These are phyloP conservation scores for Drosophila subobscura DNA, from an alignment of 1,140 invertebrate genomes.

Conservation along the genomic window DNA sequence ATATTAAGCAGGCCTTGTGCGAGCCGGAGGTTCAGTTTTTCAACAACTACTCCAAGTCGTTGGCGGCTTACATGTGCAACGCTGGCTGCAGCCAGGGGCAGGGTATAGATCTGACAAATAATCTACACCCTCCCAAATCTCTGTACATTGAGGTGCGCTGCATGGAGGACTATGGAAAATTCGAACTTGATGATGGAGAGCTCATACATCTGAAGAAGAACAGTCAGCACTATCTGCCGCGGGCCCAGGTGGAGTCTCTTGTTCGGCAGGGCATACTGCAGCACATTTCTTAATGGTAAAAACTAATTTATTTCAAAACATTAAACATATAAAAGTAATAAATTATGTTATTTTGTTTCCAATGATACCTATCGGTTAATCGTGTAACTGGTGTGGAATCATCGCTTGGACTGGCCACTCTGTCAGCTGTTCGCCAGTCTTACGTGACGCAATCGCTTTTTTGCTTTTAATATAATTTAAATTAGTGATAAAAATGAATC, in stretches of 20 bases:
- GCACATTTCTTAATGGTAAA: constrained; percentile 84
- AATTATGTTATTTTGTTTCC: neutral
- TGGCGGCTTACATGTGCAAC: constrained; percentile 95
- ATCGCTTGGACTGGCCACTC: constrained; percentile 1
- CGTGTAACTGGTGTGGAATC: constrained; percentile 8
- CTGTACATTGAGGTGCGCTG: constrained; percentile 96
- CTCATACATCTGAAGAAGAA: constrained; percentile 95
- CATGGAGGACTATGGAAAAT: constrained; percentile 95
- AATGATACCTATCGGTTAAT: neutral
- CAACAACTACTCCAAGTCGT: constrained; percentile 92
- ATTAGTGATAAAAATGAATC: constrained; percentile 87
- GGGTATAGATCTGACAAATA: constrained; percentile 94
- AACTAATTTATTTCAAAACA: constrained; percentile 6
- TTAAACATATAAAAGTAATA: neutral
- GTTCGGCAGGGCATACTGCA: constrained; percentile 96
- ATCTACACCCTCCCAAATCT: constrained; percentile 95
- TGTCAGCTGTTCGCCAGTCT: constrained; percentile 49
- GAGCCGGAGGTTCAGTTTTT: constrained; percentile 94
- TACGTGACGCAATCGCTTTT: constrained; percentile 54
- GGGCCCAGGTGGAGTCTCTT: constrained; percentile 94
- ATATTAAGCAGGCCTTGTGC: constrained; percentile 92
- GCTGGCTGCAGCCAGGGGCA: constrained; percentile 91
- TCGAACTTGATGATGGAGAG: constrained; percentile 96
- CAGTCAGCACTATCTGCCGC: constrained; percentile 94
- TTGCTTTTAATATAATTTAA: constrained; percentile 15